A percentile compares a stretch with the other conserved stretches of the same genome.
Evolutionary conservation across 2,113 vertebrate species (phyloP).

Genomic region (Falcunculus frontatus): DNA sequence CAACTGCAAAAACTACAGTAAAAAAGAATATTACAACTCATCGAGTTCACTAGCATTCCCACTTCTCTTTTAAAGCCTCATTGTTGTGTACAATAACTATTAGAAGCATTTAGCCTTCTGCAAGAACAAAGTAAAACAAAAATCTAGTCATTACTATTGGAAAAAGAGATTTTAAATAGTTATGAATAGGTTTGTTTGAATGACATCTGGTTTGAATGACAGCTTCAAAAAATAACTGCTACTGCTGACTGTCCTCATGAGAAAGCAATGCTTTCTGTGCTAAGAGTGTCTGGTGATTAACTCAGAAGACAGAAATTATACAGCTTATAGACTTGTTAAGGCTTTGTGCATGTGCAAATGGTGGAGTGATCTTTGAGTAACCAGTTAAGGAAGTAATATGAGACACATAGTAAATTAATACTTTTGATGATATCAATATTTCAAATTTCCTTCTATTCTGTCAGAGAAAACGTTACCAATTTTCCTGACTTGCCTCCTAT

Average conservation of each 20-base stretch:
- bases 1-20: neutral
- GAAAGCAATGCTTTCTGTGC: neutral
- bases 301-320: neutral
- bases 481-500: neutral
- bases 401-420: neutral
- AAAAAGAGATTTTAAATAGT: neutral
- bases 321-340: neutral
- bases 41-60: neutral
- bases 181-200: neutral
- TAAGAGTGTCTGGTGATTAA: neutral
- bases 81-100: neutral
- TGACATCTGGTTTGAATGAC: neutral
- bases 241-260: neutral
- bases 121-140: neutral
- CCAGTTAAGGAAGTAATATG: neutral
- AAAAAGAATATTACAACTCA: neutral
- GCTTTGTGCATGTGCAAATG: neutral
- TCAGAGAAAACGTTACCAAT: neutral
- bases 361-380: neutral
- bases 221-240: neutral
- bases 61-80: neutral
- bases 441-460: neutral
- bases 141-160: neutral
- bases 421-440: neutral
- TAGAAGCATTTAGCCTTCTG: neutral